Percentiles rank a stretch among this genome's conserved stretches.
Evolutionary conservation across 2,113 vertebrate genomes (phyloP).

Genomic region (Murina feae): DNA sequence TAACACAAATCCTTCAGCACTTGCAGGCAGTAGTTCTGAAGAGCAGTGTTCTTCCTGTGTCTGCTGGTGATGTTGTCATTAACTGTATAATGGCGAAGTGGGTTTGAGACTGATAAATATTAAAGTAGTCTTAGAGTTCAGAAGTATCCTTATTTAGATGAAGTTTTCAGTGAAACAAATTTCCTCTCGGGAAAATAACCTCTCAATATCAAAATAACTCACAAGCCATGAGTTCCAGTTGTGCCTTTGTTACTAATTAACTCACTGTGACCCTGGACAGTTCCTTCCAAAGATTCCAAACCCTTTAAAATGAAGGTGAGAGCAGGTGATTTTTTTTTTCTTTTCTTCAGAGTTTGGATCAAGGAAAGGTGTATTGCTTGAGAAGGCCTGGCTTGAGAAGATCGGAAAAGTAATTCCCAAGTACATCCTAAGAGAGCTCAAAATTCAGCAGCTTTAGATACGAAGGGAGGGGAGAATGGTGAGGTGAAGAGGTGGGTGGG

Average conservation of each 20-base stretch:
- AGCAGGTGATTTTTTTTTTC: not conserved
- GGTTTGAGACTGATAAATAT: not conserved
- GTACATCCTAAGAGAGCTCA: not conserved
- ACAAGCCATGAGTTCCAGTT: not conserved
- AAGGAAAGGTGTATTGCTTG: not conserved
- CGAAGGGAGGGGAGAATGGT: not conserved
- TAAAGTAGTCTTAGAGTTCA: not conserved
- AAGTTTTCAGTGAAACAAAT: not conserved
- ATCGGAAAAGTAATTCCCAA: not conserved
- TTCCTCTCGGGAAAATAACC: not conserved
- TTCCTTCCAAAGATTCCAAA: not conserved
- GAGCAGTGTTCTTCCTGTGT: not conserved
- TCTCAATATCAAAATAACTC: not conserved
- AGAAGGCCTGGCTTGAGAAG: not conserved
- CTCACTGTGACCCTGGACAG: not conserved
- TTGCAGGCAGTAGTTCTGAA: not conserved
- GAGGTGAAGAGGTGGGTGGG: not conserved
- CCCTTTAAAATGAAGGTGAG: not conserved
- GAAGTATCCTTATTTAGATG: not conserved
- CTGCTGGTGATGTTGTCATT: not conserved
- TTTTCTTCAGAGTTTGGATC: not conserved
- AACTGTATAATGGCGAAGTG: not conserved
- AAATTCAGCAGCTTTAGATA: not conserved
- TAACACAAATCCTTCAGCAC: not conserved
- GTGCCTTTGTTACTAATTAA: not conserved